phyloP scores from a whole-genome alignment of 2,113 vertebrate genomes.

The Tachysurus vachellii region DNA sequence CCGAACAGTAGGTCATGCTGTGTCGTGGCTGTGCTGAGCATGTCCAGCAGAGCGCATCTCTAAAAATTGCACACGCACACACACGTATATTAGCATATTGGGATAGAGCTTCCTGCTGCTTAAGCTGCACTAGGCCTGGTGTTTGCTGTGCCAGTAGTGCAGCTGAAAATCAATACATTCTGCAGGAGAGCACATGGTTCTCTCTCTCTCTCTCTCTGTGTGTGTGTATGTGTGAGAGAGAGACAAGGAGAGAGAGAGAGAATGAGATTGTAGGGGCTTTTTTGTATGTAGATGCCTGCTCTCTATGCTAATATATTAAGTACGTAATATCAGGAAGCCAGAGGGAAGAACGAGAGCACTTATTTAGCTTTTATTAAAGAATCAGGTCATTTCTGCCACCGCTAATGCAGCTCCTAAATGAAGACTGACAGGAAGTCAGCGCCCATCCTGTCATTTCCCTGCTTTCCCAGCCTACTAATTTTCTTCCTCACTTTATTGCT shows the following conservation, averaged over 20 bases:
- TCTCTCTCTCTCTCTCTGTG: too few relatives aligned
- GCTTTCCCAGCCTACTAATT: constrained; percentile 18
- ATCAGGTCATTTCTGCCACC: neutral
- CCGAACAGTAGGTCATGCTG: neutral
- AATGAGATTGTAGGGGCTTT: neutral
- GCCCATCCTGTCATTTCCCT: neutral
- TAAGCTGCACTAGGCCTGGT: neutral
- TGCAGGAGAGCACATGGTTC: constrained; percentile 5
- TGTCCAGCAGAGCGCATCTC: neutral
- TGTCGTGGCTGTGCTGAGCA: constrained; percentile 2
- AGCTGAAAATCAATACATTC: constrained; percentile 41
- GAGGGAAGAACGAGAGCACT: neutral
- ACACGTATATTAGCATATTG: constrained; percentile 15
- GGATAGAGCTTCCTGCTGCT: constrained; percentile 7
- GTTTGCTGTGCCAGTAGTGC: constrained; percentile 13
- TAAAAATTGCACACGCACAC: neutral
- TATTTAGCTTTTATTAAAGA: constrained; percentile 12
- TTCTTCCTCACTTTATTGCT: neutral
- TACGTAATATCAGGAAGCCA: neutral
- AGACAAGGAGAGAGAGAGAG: neutral
- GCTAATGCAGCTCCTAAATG: constrained; percentile 53
- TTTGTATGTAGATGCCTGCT: neutral
- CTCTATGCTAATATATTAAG: constrained; percentile 34
- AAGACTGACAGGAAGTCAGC: constrained; percentile 40
- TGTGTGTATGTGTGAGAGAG: constrained; percentile 5